phyloP scores from a whole-genome alignment of 1,140 invertebrate genomes.

The Drosophila lini region DNA sequence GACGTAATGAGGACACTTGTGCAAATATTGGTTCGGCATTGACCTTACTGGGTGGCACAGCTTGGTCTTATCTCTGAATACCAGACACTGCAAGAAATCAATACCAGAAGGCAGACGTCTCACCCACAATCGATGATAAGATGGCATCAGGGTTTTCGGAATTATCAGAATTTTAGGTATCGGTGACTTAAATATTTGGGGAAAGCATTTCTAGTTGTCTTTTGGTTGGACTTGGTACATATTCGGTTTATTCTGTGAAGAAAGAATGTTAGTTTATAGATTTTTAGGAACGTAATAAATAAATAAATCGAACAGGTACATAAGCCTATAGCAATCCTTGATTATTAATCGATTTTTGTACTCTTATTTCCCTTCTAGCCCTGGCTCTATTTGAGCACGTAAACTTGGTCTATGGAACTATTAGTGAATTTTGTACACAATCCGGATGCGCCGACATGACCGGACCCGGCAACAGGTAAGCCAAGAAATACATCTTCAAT shows the following conservation, averaged over 20 bases:
- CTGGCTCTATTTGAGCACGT: slow-evolving; percentile 99
- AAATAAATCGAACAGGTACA: not conserved
- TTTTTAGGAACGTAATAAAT: not conserved
- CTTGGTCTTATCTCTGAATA: slow-evolving; percentile 4
- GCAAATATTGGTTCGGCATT: slow-evolving; percentile 65
- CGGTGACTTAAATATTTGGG: not conserved
- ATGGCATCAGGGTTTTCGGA: not conserved
- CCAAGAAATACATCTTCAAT: too few relatives aligned
- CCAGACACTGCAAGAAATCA: slow-evolving; percentile 24
- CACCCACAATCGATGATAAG: slow-evolving; percentile 2
- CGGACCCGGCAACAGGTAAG: slow-evolving; percentile 94
- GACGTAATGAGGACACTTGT: slow-evolving; percentile 63
- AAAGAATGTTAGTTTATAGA: not conserved
- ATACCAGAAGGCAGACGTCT: not conserved
- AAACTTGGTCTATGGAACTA: slow-evolving; percentile 98
- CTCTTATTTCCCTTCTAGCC: slow-evolving; percentile 88
- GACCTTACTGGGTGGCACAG: slow-evolving; percentile 39
- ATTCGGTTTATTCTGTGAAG: too few relatives aligned
- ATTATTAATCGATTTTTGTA: slow-evolving; percentile 7
- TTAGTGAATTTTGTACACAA: slow-evolving; percentile 98
- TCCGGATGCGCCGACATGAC: slow-evolving; percentile 97
- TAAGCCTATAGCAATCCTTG: not conserved
- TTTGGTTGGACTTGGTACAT: not conserved
- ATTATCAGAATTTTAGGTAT: not conserved
- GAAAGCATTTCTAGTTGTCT: not conserved